Evolutionary conservation across 2,113 vertebrate genomes (phyloP), one percentile per base, ranked within the genome.

Genomic region (Turnix velox): DNA sequence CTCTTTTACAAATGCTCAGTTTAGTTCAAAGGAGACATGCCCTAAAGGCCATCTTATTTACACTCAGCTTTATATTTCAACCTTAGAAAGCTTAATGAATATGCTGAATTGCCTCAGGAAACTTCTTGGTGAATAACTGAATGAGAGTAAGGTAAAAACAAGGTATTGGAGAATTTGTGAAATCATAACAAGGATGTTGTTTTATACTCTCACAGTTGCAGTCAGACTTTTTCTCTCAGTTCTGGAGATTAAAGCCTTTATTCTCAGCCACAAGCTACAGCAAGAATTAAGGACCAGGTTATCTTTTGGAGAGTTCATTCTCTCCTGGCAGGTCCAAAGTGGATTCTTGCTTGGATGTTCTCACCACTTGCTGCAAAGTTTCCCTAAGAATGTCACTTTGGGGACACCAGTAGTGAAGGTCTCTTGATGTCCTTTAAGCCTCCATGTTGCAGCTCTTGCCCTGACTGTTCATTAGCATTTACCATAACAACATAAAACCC

Each of bases 281-380:
- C 6, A 9, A 88, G 18, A 73, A 73, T 68, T 61, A 61, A 25
- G 28, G 28, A 63, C 12, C 3, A 39, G 7, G 10, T 11, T 74
- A 40, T 19, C 10, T 66, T 78, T 88, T 85, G 4, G 0, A 88
- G 45, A 73, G 18, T 6, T 27, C 0, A 0, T 69, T 90, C 42
- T 68, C 23, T 66, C 18, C 39, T 27, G 18, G 15, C 22, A 35
- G 7, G 5, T 69, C 16, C 31, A 49, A 85, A 87, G 68, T 0
- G 2, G 23, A 28, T 67, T 68, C 20, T 49, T 52, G 11, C 18
- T 79, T 72, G 74, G 23, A 87, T 40, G 16, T 5, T 7, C 33
- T 76, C 54, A 73, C 5, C 40, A 51, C 9, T 24, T 27, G 10
- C 14, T 0, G 0, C 28, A 75, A 42, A 45, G 20, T 61, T 90